Base-by-base conservation (phyloP, 2,797 vertebrate genomes). In the Mormyrops boulengeri region DNA sequence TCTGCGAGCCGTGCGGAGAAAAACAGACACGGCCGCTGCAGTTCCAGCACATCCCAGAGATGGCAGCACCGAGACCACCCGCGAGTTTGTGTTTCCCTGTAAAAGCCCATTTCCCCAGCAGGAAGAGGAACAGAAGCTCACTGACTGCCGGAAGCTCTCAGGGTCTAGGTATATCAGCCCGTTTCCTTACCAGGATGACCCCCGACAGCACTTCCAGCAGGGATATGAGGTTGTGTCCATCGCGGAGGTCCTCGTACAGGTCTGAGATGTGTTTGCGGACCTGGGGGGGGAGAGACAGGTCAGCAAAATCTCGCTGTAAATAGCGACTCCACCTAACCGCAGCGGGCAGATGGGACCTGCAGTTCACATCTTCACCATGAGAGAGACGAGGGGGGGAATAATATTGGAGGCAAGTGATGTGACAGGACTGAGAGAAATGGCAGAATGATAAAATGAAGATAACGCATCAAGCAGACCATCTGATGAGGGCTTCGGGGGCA, bases 201-300 rank as follows among this genome's bases (percentile, higher is more conserved):
- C 97, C 97, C 0, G 97, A 98, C 91, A 98, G 96, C 91, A 98
- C 97, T 91, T 98, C 97, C 93, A 98, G 94, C 57, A 98, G 95
- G 62, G 97, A 98, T 91, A 97, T 97, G 91, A 98, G 95, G 94
- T 98, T 97, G 93, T 98, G 97, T 38, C 97, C 97, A 91, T 98
- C 97, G 9, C 97, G 94, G 53, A 97, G 92, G 90, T 98, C 97
- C 92, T 98, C 97, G 19, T 98, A 98, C 88, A 98, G 96, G 94
- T 98, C 97, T 38, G 96, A 97, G 94, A 97, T 97, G 94, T 98
- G 97, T 85, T 89, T 89, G 49, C 88, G 80, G 12, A 89, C 88
- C 88, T 88, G 84, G 52, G 22, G 9, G 82, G 62, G 50, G 1
- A 47, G 62, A 89, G 17, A 47, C 22, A 88, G 88, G 30, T 26